Evolutionary conservation across 2,113 vertebrate species (phyloP), one percentile per base, ranked within the genome.

Genomic region (Cyprinus carpio): DNA sequence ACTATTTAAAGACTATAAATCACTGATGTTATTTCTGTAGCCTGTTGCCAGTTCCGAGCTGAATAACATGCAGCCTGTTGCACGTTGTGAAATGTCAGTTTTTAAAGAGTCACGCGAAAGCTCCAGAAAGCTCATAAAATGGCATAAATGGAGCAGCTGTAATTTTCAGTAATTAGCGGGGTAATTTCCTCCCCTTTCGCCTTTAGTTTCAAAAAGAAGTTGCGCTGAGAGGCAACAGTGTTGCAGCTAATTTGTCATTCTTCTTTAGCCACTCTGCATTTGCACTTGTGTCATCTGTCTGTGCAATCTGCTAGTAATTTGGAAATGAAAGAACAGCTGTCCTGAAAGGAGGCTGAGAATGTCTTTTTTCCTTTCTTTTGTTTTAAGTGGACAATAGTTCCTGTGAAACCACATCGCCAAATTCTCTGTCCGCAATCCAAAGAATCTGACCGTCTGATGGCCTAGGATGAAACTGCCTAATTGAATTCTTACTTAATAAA

Each of bases 361-460:
- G 69, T 76, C 87, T 90, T 83, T 83, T 89, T 87, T 85, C 90
- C 87, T 60, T 86, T 62, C 0, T n/a, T 79, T 46, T 43, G 4
- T 64, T 43, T 46, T 91, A 90, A 92, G 90, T 91, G 90, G 89
- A 91, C 90, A 91, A 65, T 85, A 81, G 91, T 91, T 88, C 65
- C 64, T 65, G 56, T 64, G 78, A 85, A 49, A 46, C 31, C 23
- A 71, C 49, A 71, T 23, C 13, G 2, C 23, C 37, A 15, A 37
- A n/a, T n/a, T 18, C 10, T 74, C 65, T 62, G 37, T 85, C 88
- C 75, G 87, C 88, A 89, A 90, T 93, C 90, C 90, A 87, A 90
- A 89, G 87, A 82, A 93, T 91, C 91, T 90, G 88, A 87, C 90
- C 90, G 91, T 93, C 83, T 92, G 89, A 91, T 89, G 89, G 87